A percentile compares a stretch with the other conserved stretches of the same genome.
These are phyloP conservation scores for Dendrolimus kikuchii DNA, from an alignment of 1,140 invertebrate species.

Conservation along the genomic window DNA sequence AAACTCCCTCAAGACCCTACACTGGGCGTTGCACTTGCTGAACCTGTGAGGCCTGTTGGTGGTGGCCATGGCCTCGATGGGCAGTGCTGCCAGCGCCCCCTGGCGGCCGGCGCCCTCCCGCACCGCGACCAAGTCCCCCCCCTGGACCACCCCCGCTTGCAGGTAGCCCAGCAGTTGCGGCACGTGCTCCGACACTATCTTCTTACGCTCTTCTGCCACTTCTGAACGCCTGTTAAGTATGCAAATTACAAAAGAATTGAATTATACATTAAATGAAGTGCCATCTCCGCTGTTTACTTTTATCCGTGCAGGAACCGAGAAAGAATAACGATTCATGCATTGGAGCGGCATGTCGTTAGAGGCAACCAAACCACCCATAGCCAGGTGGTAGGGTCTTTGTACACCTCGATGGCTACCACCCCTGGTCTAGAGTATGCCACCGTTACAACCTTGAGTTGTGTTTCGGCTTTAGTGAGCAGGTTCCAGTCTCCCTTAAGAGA, in stretches of 20 bases:
- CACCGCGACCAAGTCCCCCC: conserved; percentile 20
- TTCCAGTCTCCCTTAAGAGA: no score
- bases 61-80: conserved; percentile 12
- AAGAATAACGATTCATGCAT: no score
- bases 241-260: no score
- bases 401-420: no score
- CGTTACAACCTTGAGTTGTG: no score
- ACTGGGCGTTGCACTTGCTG: conserved; percentile 44
- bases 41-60: conserved; percentile 12
- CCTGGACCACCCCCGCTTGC: conserved; percentile 31
- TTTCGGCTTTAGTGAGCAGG: no score
- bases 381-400: no score
- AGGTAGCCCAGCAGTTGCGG: conserved; percentile 39
- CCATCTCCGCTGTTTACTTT: no score
- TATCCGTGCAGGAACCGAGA: no score
- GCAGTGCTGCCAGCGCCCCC: conserved; percentile 5
- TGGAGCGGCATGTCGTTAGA: no score
- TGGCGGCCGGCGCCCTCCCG: conserved; percentile 5
- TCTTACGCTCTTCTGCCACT: conserved; percentile 35
- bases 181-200: conserved; percentile 41
- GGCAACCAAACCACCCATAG: no score
- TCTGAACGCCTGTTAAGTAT: conserved; percentile 31
- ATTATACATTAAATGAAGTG: conserved; percentile 3
- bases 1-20: conserved; percentile 35
- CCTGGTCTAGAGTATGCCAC: no score